Base-by-base conservation (phyloP, 2,797 vertebrate species). In the Macropus fuliginosus region DNA sequence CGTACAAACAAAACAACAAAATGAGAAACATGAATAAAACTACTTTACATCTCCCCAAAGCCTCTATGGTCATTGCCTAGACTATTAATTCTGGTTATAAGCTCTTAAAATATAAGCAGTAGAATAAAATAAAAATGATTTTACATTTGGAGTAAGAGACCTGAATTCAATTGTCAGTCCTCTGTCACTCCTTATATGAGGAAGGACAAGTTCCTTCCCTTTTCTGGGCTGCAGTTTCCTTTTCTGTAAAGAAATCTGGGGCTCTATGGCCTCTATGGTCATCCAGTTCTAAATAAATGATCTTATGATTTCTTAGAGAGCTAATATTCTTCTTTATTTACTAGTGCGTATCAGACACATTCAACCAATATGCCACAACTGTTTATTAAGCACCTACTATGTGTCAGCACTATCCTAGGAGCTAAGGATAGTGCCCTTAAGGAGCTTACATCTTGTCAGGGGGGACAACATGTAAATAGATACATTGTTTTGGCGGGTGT, bases 401-500 rank as follows among this genome's bases (percentile, higher is more conserved):
- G 21, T 40, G 16, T 8, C n/a, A 40, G 34, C 5, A 24, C 74
- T 27, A 27, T 81, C 6, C 18, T 10, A 46, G n/a, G n/a, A 21
- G 18, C 18, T 24, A 46, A 34, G 2, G 16, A 74, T 74, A 40
- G 18, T 9, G 27, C 74, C 66, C 34, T 74, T 21, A 40, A 74
- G n/a, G 16, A 74, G 66, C 16, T 74, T 74, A 40, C 34, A 40
- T n/a, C n/a, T 5, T 66, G 18, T 14, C 29, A 66, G 34, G 62
- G 34, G 14, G n/a, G 62, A 66, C 18, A 46, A 81, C 13, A 46
- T 46, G 21, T 10, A 21, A 59, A 11, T 52, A 55, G 87, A 91
- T n/a, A 0, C 31, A n/a, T 54, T 31, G 0, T 10, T 40, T 0
- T 4, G 31, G 1, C 5, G 4, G 10, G n/a, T n/a, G n/a, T n/a